Base-by-base conservation (phyloP, 1,140 invertebrate genomes). In the Drosophila chauvacae region DNA sequence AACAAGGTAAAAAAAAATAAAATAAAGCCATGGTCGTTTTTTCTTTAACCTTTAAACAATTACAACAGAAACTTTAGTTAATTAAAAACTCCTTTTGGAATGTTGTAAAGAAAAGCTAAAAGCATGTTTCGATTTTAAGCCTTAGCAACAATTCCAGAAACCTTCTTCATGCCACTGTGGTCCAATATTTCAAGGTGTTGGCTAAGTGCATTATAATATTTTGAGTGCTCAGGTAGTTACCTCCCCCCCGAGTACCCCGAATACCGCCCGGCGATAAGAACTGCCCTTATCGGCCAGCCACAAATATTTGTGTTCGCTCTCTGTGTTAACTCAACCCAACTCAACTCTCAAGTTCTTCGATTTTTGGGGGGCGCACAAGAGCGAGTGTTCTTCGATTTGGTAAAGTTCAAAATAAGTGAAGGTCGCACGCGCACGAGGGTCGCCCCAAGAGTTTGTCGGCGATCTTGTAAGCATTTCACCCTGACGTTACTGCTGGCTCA, bases 151-250 rank as follows among this genome's bases (percentile, higher is more conserved):
- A 13, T 6, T 11, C n/a, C n/a, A 41, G n/a, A 44, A 20, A 37
- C n/a, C 35, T 3, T 45, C 51, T 60, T 23, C 33, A 11, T 45
- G 41, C 44, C 44, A 55, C 18, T 33, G 20, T 39, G 26, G 14
- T 13, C 16, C 48, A 26, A 47, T 42, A 48, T 68, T 77, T 77
- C 74, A 77, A 77, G 73, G 74, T 77, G 74, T 77, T 61, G 74
- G 50, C 42, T 77, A 77, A 56, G 56, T 69, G 74, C 74, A 77
- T 77, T 77, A 77, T 77, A 77, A 69, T 77, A 57, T 77, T 77
- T 61, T 11, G 55, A 77, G 73, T 77, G 56, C 50, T 59, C 28
- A 51, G 10, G 51, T 37, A 18, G 11, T 26, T 14, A 14, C 28
- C 35, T 1, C 42, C 11, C 10, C 6, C 30, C 50, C 11, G 11